phyloP scores from a whole-genome alignment of 2,113 vertebrate genomes.

The Steatornis caripensis region DNA sequence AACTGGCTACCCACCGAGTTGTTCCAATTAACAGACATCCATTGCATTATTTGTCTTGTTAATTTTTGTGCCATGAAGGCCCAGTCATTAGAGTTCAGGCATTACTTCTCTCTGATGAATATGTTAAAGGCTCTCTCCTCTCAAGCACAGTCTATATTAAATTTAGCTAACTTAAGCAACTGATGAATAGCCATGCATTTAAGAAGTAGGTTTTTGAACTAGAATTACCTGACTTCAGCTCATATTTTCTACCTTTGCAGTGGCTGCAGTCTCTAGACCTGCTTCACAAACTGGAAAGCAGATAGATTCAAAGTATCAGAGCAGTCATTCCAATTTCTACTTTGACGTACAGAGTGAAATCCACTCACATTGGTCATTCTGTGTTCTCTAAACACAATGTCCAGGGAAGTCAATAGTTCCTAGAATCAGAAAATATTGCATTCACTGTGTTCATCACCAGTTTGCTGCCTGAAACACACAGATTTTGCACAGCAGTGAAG shows the following conservation, averaged over 20 bases:
- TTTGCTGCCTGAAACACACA: not conserved
- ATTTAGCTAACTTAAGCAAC: not conserved
- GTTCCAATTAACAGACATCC: constrained; percentile 26
- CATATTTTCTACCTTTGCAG: not conserved
- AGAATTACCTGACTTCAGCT: not conserved
- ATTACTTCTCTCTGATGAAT: not conserved
- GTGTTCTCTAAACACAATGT: not conserved
- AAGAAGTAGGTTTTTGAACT: not conserved
- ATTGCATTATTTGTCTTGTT: constrained; percentile 38
- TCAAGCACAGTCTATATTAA: not conserved
- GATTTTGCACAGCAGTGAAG: not conserved
- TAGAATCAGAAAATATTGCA: not conserved
- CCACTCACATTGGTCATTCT: not conserved
- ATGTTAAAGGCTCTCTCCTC: not conserved
- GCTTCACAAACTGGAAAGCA: not conserved
- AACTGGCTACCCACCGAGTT: constrained; percentile 6
- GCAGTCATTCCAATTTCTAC: not conserved
- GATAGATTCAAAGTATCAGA: not conserved
- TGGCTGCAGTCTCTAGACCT: not conserved
- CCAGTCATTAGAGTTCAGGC: not conserved
- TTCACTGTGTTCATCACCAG: not conserved
- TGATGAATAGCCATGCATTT: not conserved
- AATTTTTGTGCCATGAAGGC: constrained; percentile 5
- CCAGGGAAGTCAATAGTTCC: not conserved
- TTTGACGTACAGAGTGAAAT: not conserved